Conservation (phyloP, 2,888 invertebrate genomes). For the Trachelus iudaicus region DNA sequence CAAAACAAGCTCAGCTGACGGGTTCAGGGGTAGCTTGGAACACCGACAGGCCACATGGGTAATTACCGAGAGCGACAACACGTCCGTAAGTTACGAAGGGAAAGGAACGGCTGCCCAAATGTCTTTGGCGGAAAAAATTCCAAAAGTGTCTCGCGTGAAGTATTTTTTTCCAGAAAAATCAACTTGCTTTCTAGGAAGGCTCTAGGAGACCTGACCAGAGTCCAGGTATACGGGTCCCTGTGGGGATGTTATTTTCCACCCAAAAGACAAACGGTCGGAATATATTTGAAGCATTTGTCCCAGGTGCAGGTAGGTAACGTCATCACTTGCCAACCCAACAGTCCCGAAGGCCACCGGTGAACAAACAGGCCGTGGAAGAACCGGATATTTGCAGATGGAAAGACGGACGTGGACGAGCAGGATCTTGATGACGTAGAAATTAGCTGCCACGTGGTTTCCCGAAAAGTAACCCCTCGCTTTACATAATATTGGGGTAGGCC, state of each 20-base stretch:
- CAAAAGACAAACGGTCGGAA: neutral
- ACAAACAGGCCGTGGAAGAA: neutral
- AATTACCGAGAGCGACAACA: neutral
- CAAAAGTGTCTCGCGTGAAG: neutral
- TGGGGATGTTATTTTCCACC: neutral
- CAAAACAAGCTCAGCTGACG: neutral
- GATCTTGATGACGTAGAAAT: neutral
- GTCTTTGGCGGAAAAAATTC: neutral
- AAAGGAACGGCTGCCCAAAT: neutral
- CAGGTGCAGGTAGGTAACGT: neutral
- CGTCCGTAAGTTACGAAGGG: neutral
- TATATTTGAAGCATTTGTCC: neutral
- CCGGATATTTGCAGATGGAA: neutral
- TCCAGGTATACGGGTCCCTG: neutral
- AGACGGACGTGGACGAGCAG: neutral
- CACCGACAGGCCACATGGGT: neutral
- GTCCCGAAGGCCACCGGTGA: neutral
- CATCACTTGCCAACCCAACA: neutral
- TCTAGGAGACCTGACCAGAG: neutral
- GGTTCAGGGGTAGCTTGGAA: neutral
- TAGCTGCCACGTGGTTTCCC: neutral
- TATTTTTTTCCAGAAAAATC: neutral
- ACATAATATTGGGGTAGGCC: neutral
- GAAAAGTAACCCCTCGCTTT: neutral
- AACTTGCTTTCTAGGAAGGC: neutral